Conservation (phyloP, 2,797 vertebrate species). For the Brotula barbata region DNA sequence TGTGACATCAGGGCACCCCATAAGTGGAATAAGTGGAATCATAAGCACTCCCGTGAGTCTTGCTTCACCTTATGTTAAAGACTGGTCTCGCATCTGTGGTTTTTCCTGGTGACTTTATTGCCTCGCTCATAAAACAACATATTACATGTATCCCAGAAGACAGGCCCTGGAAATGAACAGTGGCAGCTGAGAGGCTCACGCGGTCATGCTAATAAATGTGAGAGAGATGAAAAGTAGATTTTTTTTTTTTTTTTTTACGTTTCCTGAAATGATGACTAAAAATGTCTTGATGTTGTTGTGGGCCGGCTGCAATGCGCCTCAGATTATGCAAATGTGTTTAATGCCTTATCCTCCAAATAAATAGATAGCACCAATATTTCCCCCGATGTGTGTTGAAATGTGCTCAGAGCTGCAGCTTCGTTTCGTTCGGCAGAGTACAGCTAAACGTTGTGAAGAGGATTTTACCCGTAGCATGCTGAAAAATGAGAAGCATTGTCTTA, state of each 20-base stretch:
- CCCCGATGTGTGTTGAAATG: conserved; percentile 36
- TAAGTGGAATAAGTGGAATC: too few relatives aligned
- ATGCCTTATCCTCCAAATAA: conserved; percentile 66
- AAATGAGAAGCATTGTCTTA: conserved; percentile 57
- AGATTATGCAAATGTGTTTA: conserved; percentile 72
- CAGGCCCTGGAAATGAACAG: conserved; percentile 51
- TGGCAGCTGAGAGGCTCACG: conserved; percentile 50
- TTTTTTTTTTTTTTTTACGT: too few relatives aligned
- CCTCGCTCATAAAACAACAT: conserved; percentile 55
- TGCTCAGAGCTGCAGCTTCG: conserved; percentile 29
- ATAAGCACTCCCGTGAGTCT: conserved; percentile 42
- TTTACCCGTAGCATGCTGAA: conserved; percentile 49
- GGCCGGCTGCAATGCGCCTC: conserved; percentile 59
- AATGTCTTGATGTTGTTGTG: conserved; percentile 55
- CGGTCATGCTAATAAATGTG: conserved; percentile 58
- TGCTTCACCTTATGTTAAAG: conserved; percentile 58
- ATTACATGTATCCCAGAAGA: conserved; percentile 58
- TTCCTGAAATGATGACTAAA: conserved; percentile 55
- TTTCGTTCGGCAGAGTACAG: conserved; percentile 32
- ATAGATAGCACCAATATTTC: conserved; percentile 57
- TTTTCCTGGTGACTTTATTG: conserved; percentile 36
- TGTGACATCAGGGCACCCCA: conserved; percentile 25
- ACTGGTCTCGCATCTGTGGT: conserved; percentile 34
- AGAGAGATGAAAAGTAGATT: conserved; percentile 56
- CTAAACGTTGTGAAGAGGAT: conserved; percentile 36